Conservation (phyloP, 2,113 vertebrate species). For the Aldabrachelys gigantea region DNA sequence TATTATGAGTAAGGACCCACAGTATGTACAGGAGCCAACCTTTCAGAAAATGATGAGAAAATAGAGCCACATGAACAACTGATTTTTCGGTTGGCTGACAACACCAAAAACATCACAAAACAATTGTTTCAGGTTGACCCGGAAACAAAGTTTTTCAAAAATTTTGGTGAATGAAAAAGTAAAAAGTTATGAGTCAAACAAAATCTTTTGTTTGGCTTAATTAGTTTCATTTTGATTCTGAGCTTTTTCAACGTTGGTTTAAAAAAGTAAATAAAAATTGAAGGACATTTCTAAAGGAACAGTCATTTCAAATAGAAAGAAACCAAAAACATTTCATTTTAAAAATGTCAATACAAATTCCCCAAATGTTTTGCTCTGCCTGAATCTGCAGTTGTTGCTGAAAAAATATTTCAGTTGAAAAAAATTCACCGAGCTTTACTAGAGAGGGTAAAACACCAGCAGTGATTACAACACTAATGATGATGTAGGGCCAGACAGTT, state of each 20-base stretch:
- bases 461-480: not conserved
- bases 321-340: not conserved
- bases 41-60: accelerated
- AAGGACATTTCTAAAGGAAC: not conserved
- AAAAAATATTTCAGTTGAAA: not conserved
- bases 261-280: not conserved
- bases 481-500: not conserved
- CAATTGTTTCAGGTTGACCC: not conserved
- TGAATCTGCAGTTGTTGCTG: not conserved
- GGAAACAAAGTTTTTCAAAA: not conserved
- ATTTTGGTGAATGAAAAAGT: not conserved
- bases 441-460: not conserved
- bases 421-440: not conserved
- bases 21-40: not conserved
- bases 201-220: not conserved
- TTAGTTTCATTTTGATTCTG: not conserved
- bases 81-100: not conserved
- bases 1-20: not conserved
- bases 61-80: not conserved
- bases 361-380: not conserved
- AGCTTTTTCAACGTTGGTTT: not conserved
- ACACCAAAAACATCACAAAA: not conserved
- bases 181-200: not conserved
- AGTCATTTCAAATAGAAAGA: not conserved
- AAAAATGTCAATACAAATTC: not conserved